Base-by-base conservation (phyloP, 1,140 invertebrate species). In the Drosophila sturtevanti region DNA sequence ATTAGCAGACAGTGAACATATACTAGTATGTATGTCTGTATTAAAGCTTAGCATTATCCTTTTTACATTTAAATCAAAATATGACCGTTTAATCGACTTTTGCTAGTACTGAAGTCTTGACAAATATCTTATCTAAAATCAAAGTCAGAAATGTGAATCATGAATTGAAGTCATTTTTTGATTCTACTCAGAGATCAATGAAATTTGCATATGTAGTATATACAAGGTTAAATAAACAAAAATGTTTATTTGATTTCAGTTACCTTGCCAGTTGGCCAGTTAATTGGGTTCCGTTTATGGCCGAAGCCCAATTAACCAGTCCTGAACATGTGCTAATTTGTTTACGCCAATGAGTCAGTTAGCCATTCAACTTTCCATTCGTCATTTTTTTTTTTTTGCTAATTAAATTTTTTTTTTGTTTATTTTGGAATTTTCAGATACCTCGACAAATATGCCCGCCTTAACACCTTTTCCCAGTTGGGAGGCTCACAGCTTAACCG, bases 401-500 rank as follows among this genome's bases (percentile, higher is more conserved):
- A 38, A 60, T 41, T 37, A 38, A 34, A 34, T 11, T 16, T n/a
- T 18, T 1, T 27, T 12, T 11, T 41, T 35, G 11, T 21, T 0
- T 7, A 7, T 3, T 22, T 4, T n/a, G 38, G n/a, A 18, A 0
- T 18, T 37, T 4, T 16, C 92, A 96, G 95, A 95, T 86, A 94
- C 92, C 31, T 93, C 93, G 0, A 94, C 92, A 7, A 93, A 93
- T 70, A 95, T 95, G 44, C 96, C 96, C 0, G 93, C 93, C 16
- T 77, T 96, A 44, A 95, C 92, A 14, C 96, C 96, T 0, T 97
- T 95, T 79, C 96, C 96, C 2, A 95, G 94, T 56, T 96, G 95
- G 95, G 94, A 94, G 63, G 94, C 95, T 0, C 95, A 97, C 72
- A 91, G 92, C 18, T 90, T 92, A 2, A 71, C 56, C 0, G 93